phyloP scores from a whole-genome alignment of 2,888 invertebrate genomes.

The Lycocerus yunnanus region DNA sequence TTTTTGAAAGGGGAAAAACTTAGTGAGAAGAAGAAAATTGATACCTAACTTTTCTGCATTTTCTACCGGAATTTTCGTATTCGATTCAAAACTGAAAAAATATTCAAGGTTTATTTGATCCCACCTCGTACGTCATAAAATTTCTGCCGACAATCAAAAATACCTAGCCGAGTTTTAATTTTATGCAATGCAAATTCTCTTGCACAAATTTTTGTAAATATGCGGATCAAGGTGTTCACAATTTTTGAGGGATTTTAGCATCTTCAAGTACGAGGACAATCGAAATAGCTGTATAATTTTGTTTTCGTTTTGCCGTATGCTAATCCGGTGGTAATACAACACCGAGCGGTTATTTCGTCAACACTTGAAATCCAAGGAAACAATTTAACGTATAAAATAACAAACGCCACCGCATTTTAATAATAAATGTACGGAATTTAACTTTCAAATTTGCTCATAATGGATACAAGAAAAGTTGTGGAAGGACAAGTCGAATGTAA shows the following conservation, averaged over 20 bases:
- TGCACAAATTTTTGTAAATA: background rate
- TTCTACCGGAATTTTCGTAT: too few relatives aligned
- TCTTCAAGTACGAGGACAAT: background rate
- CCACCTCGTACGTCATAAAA: too few relatives aligned
- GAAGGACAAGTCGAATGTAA: slow-evolving; percentile 16
- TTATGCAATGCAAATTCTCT: background rate
- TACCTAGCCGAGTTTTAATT: background rate
- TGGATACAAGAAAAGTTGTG: slow-evolving; percentile 7
- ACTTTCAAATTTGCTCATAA: slow-evolving; percentile 15
- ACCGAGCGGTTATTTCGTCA: background rate
- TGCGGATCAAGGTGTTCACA: background rate
- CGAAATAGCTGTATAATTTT: background rate
- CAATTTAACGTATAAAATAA: slow-evolving; percentile 3
- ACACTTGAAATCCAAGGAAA: background rate
- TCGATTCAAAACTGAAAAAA: too few relatives aligned
- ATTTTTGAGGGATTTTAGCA: background rate
- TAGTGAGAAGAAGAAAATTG: too few relatives aligned
- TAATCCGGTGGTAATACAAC: background rate
- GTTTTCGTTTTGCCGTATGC: background rate
- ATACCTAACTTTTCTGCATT: too few relatives aligned
- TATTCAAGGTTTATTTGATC: too few relatives aligned
- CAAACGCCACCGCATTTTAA: slow-evolving; percentile 5
- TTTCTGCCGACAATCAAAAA: too few relatives aligned
- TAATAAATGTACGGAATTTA: slow-evolving; percentile 13
- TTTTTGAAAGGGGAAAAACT: too few relatives aligned